Evolutionary conservation across 2,888 invertebrate species (phyloP).

Genomic region (Drosophila mercatorum): DNA sequence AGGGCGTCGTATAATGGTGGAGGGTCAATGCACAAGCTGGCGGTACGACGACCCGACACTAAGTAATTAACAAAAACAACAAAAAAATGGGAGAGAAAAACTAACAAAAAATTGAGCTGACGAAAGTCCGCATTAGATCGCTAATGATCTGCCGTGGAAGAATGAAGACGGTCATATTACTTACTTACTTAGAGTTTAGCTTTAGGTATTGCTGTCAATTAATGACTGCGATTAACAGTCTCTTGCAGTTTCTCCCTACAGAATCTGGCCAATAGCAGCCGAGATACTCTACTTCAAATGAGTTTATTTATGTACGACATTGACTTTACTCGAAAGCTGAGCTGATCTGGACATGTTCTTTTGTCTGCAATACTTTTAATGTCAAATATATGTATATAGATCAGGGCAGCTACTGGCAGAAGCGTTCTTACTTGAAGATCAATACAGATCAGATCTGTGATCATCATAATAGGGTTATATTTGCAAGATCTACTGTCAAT

Average conservation of each 20-base stretch:
- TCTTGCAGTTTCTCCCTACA: background rate
- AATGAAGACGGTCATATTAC: conserved; percentile 3
- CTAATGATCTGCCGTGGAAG: conserved; percentile 34
- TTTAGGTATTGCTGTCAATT: conserved; percentile 30
- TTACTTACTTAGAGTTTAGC: conserved; percentile 14
- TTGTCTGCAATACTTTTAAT: background rate
- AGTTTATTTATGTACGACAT: background rate
- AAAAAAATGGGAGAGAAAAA: background rate
- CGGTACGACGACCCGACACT: conserved; percentile 45
- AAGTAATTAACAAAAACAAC: conserved; percentile 43
- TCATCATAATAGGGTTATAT: too few species aligned
- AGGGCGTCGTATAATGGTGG: conserved; percentile 34
- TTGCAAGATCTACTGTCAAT: background rate
- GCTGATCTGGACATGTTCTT: background rate
- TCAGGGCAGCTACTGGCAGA: too few species aligned
- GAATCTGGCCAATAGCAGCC: background rate
- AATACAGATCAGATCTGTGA: too few species aligned
- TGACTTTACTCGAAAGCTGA: background rate
- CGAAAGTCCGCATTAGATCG: conserved; percentile 21
- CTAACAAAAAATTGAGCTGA: conserved; percentile 23
- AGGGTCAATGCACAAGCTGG: conserved; percentile 57
- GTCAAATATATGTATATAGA: too few species aligned
- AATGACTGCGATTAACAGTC: conserved; percentile 24
- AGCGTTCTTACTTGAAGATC: too few species aligned
- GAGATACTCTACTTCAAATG: background rate